A percentile compares a stretch with the other conserved stretches of the same genome.
Evolutionary conservation across 2,797 vertebrate species (phyloP).

Genomic region (Enteromius paludinosus): DNA sequence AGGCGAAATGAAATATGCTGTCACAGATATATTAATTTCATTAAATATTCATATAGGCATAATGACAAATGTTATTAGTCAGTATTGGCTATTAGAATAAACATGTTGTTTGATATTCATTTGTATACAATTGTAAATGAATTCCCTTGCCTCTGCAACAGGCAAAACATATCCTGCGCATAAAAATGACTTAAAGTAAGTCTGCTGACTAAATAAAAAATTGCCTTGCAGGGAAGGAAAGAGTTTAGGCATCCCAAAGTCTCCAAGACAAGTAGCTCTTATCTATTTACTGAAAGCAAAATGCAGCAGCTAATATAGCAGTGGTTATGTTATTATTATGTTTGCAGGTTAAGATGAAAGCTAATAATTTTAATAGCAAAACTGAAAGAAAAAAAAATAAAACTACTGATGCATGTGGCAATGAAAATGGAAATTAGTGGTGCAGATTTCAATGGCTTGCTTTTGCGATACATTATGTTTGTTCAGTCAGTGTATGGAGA

Average conservation of each 20-base stretch:
- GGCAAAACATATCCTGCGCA: not conserved
- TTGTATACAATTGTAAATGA: conserved; percentile 38
- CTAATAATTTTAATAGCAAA: not conserved
- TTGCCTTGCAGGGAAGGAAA: not conserved
- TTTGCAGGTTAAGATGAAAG: not conserved
- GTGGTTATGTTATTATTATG: not conserved
- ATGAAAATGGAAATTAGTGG: not conserved
- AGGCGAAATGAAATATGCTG: conserved; percentile 55
- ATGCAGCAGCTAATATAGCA: not conserved
- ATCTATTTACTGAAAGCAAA: too few species aligned
- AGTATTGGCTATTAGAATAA: conserved; percentile 47
- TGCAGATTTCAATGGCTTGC: not conserved
- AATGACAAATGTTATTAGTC: conserved; percentile 52
- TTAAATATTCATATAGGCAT: conserved; percentile 58
- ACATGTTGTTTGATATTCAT: conserved; percentile 56
- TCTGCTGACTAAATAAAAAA: conserved; percentile 4
- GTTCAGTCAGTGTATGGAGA: not conserved
- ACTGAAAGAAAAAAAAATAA: not conserved
- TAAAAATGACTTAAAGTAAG: conserved; percentile 4
- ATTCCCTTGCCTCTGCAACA: conserved; percentile 20
- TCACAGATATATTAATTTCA: conserved; percentile 54
- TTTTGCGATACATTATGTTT: not conserved
- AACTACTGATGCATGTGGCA: not conserved
- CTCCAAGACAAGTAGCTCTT: not conserved
- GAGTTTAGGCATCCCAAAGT: not conserved